Conservation (phyloP, 2,888 invertebrate species). For the Hipparchia semele region DNA sequence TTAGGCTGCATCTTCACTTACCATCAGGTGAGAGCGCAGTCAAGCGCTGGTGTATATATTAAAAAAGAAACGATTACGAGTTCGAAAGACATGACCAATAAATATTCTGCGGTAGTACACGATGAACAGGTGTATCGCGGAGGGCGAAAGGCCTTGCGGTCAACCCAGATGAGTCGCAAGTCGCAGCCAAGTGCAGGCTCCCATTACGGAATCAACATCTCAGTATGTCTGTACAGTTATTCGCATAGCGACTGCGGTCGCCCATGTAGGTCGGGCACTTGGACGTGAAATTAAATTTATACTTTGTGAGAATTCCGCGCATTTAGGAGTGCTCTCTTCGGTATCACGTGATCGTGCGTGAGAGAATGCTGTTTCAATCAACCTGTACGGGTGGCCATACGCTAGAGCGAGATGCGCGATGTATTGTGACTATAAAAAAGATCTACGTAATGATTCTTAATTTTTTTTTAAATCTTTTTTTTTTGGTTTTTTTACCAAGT, state of each 20-base stretch:
- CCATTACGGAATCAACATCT: constrained; percentile 51
- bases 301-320: constrained; percentile 60
- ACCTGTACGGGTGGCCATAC: too few species aligned
- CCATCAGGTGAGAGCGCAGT: too few species aligned
- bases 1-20: too few species aligned
- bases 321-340: too few species aligned
- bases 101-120: constrained; percentile 33
- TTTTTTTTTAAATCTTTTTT: too few species aligned
- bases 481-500: too few species aligned
- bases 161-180: constrained; percentile 63
- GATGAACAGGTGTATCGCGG: constrained; percentile 47
- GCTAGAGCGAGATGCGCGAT: too few species aligned
- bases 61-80: background rate
- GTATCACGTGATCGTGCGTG: too few species aligned
- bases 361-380: too few species aligned
- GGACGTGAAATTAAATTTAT: constrained; percentile 71
- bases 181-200: constrained; percentile 49
- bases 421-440: too few species aligned
- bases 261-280: constrained; percentile 69
- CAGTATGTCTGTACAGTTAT: constrained; percentile 68
- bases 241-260: constrained; percentile 67
- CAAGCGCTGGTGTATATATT: too few species aligned
- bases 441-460: too few species aligned
- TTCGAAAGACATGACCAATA: constrained; percentile 29
- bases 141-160: constrained; percentile 61